Evolutionary conservation across 2,888 invertebrate species (phyloP).

Genomic region (Leptinotarsa peninsularis): DNA sequence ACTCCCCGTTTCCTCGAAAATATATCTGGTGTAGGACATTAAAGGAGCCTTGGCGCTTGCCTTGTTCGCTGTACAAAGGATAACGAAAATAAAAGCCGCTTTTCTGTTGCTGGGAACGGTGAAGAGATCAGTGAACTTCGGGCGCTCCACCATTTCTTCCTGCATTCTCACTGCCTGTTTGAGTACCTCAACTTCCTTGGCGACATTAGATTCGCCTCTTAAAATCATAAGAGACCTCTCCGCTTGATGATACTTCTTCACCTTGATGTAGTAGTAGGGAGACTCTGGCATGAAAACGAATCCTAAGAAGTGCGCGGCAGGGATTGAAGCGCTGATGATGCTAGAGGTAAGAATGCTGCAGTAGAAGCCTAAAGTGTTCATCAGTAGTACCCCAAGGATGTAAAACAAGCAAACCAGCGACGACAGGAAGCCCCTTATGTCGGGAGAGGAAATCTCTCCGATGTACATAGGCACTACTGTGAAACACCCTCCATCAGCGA

Average conservation of each 20-base stretch:
- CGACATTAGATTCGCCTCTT: constrained; percentile 54
- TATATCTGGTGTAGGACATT: constrained; percentile 72
- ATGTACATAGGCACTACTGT: constrained; percentile 71
- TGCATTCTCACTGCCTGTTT: constrained; percentile 54
- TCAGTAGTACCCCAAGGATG: constrained; percentile 72
- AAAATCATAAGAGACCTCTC: constrained; percentile 66
- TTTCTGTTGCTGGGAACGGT: constrained; percentile 51
- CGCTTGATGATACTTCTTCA: constrained; percentile 66
- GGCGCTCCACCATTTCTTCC: constrained; percentile 43
- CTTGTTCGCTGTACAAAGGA: constrained; percentile 5
- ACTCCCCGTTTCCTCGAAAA: constrained; percentile 64
- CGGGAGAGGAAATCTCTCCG: constrained; percentile 72
- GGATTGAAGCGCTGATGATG: constrained; percentile 65
- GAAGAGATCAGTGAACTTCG: constrained; percentile 52
- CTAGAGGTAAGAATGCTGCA: constrained; percentile 68
- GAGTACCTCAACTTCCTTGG: constrained; percentile 51
- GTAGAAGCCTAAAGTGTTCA: constrained; percentile 69
- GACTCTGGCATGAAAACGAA: constrained; percentile 72
- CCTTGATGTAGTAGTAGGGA: constrained; percentile 68
- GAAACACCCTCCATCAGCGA: constrained; percentile 67
- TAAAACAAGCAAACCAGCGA: constrained; percentile 71
- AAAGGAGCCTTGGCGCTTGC: constrained; percentile 17
- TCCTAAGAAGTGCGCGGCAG: constrained; percentile 65
- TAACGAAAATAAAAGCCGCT: constrained; percentile 48
- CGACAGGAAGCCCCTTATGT: constrained; percentile 73